Percentiles rank a stretch among this genome's conserved stretches.
These are phyloP conservation scores for Pomacea maculata DNA, from an alignment of 1,140 invertebrate species.

Conservation along the genomic window DNA sequence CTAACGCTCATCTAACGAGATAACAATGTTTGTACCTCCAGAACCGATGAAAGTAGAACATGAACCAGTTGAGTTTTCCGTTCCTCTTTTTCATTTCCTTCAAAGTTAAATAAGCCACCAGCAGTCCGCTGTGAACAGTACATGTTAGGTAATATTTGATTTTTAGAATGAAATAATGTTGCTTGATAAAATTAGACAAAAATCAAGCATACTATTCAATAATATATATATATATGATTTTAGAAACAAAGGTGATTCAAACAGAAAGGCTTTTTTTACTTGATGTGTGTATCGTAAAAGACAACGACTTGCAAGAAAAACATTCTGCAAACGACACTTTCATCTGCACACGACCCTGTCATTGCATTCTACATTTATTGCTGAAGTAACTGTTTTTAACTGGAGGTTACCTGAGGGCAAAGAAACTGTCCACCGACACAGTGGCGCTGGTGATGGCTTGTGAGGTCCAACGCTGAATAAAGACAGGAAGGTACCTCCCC, in stretches of 20 bases:
- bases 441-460: conserved; percentile 75
- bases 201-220: no score
- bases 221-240: no score
- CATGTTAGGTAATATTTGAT: conserved; percentile 51
- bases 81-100: conserved; percentile 63
- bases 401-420: conserved; percentile 70
- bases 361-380: no score
- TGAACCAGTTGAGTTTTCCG: conserved; percentile 55
- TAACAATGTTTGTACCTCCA: conserved; percentile 51
- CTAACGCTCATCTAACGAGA: no score
- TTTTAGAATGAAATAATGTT: conserved; percentile 31
- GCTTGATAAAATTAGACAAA: no score
- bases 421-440: conserved; percentile 90
- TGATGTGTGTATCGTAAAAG: no score
- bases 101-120: conserved; percentile 70
- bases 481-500: background rate
- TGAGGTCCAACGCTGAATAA: conserved; percentile 39
- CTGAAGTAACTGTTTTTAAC: conserved; percentile 41
- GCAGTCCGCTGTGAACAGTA: conserved; percentile 68
- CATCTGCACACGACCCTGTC: no score
- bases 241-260: no score
- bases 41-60: conserved; percentile 55
- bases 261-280: no score
- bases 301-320: no score
- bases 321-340: no score